Conservation (phyloP, 35 echinoderm and acorn worm species). For the Heliocidaris erythrogramma region DNA sequence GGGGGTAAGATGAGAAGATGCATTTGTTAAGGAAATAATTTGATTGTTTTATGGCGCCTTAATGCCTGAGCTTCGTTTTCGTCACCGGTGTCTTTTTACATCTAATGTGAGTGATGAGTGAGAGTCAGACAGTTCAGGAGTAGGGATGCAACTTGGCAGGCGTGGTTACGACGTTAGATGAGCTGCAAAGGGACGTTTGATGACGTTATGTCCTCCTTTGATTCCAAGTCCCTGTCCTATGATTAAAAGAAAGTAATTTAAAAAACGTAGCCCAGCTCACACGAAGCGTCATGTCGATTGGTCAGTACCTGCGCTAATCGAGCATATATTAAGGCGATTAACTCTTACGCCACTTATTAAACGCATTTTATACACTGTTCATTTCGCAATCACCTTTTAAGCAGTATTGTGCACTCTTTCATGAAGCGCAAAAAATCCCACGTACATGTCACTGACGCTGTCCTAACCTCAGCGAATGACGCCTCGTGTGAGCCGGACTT, state of each 20-base stretch:
- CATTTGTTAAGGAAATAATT: slow-evolving; percentile 13
- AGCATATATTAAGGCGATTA: too few species aligned
- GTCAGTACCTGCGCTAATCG: too few species aligned
- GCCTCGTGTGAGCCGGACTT: too few species aligned
- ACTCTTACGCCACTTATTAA: too few species aligned
- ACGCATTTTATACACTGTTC: too few species aligned
- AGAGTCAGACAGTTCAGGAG: neutral
- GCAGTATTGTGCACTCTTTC: too few species aligned
- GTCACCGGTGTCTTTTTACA: neutral
- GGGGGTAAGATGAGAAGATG: neutral
- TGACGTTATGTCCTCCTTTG: neutral
- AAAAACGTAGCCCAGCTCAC: neutral
- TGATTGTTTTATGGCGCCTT: slow-evolving; percentile 9
- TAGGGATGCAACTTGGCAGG: neutral
- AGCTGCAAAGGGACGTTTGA: neutral
- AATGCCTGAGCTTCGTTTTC: neutral
- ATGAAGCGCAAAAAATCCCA: too few species aligned
- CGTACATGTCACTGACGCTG: too few species aligned
- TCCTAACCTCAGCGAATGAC: too few species aligned
- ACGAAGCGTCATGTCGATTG: too few species aligned
- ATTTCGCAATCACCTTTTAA: too few species aligned
- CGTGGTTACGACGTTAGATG: neutral
- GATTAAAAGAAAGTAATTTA: neutral
- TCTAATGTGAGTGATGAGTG: neutral
- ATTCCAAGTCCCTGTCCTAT: neutral